Conservation (phyloP, 2,797 vertebrate species). For the Calcarius lapponicus region DNA sequence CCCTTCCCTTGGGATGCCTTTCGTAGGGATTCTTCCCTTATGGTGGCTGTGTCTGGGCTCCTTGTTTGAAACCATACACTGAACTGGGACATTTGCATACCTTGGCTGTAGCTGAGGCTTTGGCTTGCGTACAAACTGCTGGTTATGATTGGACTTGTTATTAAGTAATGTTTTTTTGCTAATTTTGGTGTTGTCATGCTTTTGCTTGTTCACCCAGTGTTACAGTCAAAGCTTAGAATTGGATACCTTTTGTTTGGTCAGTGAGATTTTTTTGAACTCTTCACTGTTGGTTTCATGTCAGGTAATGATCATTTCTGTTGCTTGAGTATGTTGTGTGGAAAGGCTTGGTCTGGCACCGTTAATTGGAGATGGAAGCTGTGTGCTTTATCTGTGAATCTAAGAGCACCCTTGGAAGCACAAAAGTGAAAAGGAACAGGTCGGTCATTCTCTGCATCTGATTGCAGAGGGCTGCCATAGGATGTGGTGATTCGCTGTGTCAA, state of each 20-base stretch:
- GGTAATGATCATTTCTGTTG: background rate
- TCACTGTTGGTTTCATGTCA: background rate
- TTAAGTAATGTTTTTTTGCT: background rate
- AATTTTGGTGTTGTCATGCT: background rate
- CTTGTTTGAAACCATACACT: background rate
- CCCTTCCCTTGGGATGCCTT: background rate
- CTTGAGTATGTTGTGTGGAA: background rate
- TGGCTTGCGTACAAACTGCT: background rate
- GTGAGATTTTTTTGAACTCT: background rate
- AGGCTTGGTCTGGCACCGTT: background rate
- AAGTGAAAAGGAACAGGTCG: background rate
- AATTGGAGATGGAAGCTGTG: background rate
- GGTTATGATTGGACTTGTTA: background rate
- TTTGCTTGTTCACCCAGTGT: background rate
- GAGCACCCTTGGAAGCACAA: background rate
- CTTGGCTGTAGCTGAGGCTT: background rate
- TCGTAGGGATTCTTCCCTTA: background rate
- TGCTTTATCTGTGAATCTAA: background rate
- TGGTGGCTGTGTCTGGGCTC: background rate
- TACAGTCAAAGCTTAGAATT: background rate
- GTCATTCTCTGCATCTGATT: background rate
- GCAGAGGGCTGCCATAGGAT: background rate
- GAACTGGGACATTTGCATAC: background rate
- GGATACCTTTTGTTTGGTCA: background rate
- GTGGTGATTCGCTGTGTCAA: accelerated